A percentile compares a stretch with the other conserved stretches of the same genome.
phyloP scores from a whole-genome alignment of 2,797 vertebrate species.

The Meriones psammophilus region DNA sequence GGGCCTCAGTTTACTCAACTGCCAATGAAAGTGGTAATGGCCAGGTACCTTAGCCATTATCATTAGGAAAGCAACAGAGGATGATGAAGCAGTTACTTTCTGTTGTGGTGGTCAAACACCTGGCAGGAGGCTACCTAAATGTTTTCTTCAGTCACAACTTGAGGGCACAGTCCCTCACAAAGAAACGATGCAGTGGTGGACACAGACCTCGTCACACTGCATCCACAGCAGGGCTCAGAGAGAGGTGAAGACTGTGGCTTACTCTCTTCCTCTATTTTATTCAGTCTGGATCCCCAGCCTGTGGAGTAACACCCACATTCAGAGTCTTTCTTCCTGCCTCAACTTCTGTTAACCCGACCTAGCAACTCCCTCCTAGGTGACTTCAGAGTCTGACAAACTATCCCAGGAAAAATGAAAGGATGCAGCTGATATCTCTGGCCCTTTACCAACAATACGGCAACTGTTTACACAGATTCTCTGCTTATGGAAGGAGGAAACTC shows the following conservation, averaged over 20 bases:
- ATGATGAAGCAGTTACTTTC: not conserved
- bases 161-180: not conserved
- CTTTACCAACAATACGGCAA: rapidly evolving
- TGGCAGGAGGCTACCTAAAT: not conserved
- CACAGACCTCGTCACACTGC: not conserved
- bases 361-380: not conserved
- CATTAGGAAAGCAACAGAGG: not conserved
- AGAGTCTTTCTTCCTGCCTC: not conserved
- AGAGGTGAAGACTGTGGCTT: not conserved
- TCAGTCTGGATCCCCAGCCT: not conserved
- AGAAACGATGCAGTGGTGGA: too few species aligned
- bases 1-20: not conserved
- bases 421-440: not conserved
- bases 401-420: not conserved
- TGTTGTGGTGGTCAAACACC: not conserved
- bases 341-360: not conserved
- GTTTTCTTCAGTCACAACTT: not conserved
- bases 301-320: not conserved
- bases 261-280: not conserved
- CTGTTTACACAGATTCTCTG: not conserved
- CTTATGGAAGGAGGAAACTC: not conserved
- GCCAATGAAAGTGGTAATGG: not conserved
- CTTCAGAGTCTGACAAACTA: too few species aligned
- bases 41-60: not conserved
- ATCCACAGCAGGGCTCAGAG: not conserved